Base-by-base conservation (phyloP, 2,888 invertebrate genomes). In the Euplagia quadripunctaria region DNA sequence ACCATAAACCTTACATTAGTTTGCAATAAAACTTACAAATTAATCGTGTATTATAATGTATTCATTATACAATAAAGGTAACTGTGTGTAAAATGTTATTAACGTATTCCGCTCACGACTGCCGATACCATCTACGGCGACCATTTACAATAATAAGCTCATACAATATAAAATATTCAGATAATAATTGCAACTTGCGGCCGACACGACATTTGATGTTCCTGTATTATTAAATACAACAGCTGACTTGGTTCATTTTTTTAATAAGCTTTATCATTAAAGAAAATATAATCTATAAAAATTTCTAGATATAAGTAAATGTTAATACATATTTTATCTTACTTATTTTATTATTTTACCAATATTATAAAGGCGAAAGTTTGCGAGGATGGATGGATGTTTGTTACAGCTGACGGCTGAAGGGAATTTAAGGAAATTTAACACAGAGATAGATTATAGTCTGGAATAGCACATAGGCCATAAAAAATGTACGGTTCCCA, bases 181-280 rank as follows among this genome's bases (percentile, higher is more conserved):
- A 46, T 74, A 78, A 75, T 76, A 70, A 79, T 78, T 81, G 74
- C 72, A 78, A 80, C 82, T 79, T 80, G 76, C 73, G 68, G 51
- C 67, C 41, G 64, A 77, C 76, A 73, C 64, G 71, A 66, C 49
- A 58, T 68, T 68, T 55, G 16, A 11, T 64, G 58, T 55, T 41
- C 74, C 65, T 43, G 75, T 75, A 75, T 70, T 70, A 76, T 43
- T 68, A 72, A 71, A 73, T 66, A 20, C 74, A 77, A 73, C 74
- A 73, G 77, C 70, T 70, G 67, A 66, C 16, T 14, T 8, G 41
- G 42, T 66, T 73, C 71, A 75, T 73, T 61, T 74, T 17, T 66
- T 71, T 68, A 65, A 69, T 51, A 46, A 20, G 1, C 20, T 4
- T 61, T 58, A 12, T 31, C 4, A 20, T 20, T 58, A 58, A 31